phyloP scores from a whole-genome alignment of 1,140 invertebrate species.

The Centruroides sculpturatus region DNA sequence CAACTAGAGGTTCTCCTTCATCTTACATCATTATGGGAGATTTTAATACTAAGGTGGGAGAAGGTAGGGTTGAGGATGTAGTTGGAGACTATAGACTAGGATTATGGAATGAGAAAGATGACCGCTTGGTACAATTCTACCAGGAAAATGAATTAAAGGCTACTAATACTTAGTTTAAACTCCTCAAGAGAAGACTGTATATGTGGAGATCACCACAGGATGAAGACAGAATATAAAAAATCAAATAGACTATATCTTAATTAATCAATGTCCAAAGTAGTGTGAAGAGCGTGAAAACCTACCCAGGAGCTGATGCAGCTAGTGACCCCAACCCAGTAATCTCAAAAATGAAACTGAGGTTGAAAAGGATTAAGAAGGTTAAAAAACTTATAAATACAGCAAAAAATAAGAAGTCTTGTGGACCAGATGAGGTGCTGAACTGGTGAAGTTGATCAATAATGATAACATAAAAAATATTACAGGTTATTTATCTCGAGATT shows the following conservation, averaged over 20 bases:
- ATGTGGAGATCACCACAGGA: not conserved
- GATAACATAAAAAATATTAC: too few species aligned
- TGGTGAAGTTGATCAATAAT: too few species aligned
- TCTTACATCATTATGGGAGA: not conserved
- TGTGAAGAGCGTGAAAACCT: too few species aligned
- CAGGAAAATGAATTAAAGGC: slow-evolving; percentile 1
- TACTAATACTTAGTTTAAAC: not conserved
- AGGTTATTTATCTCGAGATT: too few species aligned
- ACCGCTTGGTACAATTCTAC: not conserved
- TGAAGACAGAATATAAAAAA: not conserved
- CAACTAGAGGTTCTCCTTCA: not conserved
- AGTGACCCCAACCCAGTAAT: too few species aligned
- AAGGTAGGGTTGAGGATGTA: not conserved
- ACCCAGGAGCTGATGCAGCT: too few species aligned
- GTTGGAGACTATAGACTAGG: not conserved
- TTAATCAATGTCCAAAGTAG: too few species aligned
- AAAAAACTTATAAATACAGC: too few species aligned
- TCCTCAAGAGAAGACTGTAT: not conserved
- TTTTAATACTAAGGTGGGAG: not conserved
- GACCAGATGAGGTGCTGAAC: too few species aligned
- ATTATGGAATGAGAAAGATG: not conserved
- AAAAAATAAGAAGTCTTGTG: too few species aligned
- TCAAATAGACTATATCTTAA: not conserved
- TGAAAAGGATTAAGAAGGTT: too few species aligned
- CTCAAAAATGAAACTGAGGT: too few species aligned